Conservation (phyloP, 1,140 invertebrate species). For the Arion vulgaris region DNA sequence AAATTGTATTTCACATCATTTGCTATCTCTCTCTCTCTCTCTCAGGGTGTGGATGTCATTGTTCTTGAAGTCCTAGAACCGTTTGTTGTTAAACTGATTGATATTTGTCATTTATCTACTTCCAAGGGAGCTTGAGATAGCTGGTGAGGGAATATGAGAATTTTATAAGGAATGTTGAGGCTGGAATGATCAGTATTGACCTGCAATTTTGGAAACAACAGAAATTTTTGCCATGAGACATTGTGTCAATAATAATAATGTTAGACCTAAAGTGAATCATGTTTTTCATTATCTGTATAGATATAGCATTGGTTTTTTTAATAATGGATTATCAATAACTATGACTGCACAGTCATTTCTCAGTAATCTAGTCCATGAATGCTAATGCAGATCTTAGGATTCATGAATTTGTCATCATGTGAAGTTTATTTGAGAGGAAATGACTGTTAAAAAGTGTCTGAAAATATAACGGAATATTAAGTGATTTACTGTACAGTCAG, state of each 20-base stretch:
- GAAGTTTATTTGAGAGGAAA: neutral
- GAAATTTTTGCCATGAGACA: neutral
- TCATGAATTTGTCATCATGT: neutral
- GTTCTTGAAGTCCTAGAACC: neutral
- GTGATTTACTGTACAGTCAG: neutral
- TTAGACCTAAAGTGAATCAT: neutral
- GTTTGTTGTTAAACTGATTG: neutral
- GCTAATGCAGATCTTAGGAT: neutral
- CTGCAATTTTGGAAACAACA: neutral
- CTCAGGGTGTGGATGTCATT: neutral
- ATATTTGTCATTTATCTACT: neutral
- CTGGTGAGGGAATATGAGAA: neutral
- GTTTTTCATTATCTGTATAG: neutral
- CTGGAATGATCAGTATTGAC: neutral
- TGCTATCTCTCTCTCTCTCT: slow-evolving; percentile 1
- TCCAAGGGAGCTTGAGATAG: slow-evolving; percentile 1
- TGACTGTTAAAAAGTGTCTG: neutral
- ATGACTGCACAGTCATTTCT: neutral
- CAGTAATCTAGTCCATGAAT: neutral
- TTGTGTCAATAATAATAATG: neutral
- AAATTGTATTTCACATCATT: neutral
- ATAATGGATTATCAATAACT: neutral
- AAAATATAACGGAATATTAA: neutral
- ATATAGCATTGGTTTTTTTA: neutral
- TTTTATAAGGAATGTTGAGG: neutral